A percentile compares a stretch with the other conserved stretches of the same genome.
Conservation (phyloP, 2,113 vertebrate species). For the Coturnix japonica region DNA sequence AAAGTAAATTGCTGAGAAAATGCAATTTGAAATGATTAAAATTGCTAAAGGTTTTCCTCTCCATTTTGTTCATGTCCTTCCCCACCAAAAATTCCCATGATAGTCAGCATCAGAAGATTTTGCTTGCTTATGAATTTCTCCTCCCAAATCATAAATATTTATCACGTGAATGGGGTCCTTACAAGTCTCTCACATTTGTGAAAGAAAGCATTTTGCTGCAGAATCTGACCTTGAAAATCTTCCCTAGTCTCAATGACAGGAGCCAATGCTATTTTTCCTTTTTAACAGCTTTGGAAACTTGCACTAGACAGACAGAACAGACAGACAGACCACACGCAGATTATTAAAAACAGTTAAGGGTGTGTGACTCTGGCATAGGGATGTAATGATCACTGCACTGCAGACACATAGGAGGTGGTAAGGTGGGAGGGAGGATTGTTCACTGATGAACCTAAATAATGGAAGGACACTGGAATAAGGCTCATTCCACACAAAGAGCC, state of each 20-base stretch:
- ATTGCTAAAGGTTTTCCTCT: conserved; percentile 50
- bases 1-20: conserved; percentile 73
- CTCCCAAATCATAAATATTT: conserved; percentile 68
- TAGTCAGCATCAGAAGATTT: conserved; percentile 60
- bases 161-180: conserved; percentile 57
- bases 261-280: conserved; percentile 56
- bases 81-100: conserved; percentile 43
- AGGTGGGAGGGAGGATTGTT: background rate
- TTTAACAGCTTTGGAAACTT: conserved; percentile 44
- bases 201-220: conserved; percentile 56
- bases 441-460: conserved; percentile 41
- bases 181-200: conserved; percentile 55
- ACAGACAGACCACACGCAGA: conserved; percentile 53
- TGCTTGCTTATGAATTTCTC: conserved; percentile 29
- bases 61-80: conserved; percentile 1
- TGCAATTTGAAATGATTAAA: conserved; percentile 63
- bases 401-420: background rate
- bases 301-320: conserved; percentile 57
- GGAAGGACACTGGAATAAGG: conserved; percentile 14
- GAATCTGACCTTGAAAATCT: conserved; percentile 70
- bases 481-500: conserved; percentile 38
- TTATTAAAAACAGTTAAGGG: conserved; percentile 45
- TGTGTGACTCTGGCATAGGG: conserved; percentile 24
- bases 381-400: background rate
- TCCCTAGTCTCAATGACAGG: conserved; percentile 48